phyloP scores from a whole-genome alignment of 2,113 vertebrate genomes.

The Microtus richardsoni region DNA sequence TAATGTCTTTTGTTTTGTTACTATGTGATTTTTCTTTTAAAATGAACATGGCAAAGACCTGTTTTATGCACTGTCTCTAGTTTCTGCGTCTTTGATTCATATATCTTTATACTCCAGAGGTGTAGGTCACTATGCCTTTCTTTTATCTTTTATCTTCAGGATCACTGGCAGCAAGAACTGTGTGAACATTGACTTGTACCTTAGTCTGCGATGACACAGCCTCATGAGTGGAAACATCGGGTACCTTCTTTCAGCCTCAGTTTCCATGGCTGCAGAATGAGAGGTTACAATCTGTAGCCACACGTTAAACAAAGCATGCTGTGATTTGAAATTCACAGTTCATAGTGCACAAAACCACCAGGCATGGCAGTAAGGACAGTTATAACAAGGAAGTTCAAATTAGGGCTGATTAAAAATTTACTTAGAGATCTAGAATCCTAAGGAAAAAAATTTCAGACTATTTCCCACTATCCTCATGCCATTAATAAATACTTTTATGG shows the following conservation, averaged over 20 bases:
- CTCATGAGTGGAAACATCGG: too few relatives aligned
- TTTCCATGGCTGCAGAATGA: background rate
- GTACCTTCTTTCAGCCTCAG: background rate
- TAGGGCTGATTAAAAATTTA: background rate
- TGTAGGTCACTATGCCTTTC: background rate
- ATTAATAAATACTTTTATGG: background rate
- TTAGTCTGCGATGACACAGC: background rate
- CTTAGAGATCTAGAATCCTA: background rate
- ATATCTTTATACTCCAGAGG: background rate
- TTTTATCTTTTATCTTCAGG: background rate
- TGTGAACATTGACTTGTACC: background rate
- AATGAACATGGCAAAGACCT: background rate
- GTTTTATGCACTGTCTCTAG: background rate
- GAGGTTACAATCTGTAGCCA: background rate
- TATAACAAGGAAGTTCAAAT: background rate
- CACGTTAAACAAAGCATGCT: background rate
- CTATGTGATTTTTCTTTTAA: background rate
- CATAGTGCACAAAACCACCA: background rate
- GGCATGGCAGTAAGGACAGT: background rate
- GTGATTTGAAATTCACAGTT: background rate
- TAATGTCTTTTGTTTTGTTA: background rate
- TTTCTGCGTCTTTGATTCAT: background rate
- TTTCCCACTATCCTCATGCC: background rate
- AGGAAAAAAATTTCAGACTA: background rate
- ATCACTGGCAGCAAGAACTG: background rate